Evolutionary conservation across 2,888 invertebrate species (phyloP).

Genomic region (Cerceris rybyensis): DNA sequence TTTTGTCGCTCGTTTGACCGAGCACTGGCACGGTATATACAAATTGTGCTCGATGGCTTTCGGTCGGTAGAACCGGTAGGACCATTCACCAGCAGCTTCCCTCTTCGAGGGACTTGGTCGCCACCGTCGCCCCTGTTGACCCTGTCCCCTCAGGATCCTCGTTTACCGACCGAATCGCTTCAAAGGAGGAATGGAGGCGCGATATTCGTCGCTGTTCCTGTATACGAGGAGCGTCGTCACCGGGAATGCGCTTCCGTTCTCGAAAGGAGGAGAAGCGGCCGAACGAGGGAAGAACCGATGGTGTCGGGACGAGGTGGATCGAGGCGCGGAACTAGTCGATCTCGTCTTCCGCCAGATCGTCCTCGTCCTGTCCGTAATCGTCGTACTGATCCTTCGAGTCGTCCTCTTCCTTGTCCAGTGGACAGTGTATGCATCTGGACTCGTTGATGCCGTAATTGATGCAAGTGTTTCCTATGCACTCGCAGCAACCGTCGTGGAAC

Average conservation of each 20-base stretch:
- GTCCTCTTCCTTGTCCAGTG: slow-evolving; percentile 73
- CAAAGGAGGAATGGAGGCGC: no score
- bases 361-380: slow-evolving; percentile 84
- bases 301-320: not conserved
- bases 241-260: slow-evolving; percentile 22
- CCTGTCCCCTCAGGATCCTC: no score
- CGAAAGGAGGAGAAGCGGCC: not conserved
- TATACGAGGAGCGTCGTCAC: slow-evolving; percentile 29
- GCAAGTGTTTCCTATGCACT: slow-evolving; percentile 94
- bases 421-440: slow-evolving; percentile 85
- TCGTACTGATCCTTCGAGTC: slow-evolving; percentile 81
- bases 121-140: no score
- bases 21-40: no score
- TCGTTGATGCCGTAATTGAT: slow-evolving; percentile 95
- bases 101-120: no score
- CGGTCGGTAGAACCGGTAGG: no score
- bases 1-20: no score
- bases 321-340: slow-evolving; percentile 61
- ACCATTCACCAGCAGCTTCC: no score
- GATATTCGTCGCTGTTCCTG: not conserved
- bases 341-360: slow-evolving; percentile 83
- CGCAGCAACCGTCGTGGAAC: slow-evolving; percentile 98
- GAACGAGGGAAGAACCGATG: no score
- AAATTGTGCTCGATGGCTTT: no score
- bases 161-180: no score